Base-by-base conservation (phyloP, 2,113 vertebrate genomes). In the Corythornis cristatus region DNA sequence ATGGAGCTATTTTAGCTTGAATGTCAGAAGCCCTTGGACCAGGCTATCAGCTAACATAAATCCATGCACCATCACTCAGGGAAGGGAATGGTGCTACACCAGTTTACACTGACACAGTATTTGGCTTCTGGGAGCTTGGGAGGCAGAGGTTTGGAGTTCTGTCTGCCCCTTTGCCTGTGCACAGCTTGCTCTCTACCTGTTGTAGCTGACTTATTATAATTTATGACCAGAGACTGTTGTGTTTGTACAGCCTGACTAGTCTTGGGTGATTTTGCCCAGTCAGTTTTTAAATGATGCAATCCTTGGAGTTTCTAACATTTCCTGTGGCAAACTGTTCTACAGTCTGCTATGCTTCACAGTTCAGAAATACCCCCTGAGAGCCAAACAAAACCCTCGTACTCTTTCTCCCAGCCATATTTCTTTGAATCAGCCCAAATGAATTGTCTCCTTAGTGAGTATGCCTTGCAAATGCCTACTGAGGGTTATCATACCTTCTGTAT, bases 141-240 rank as follows among this genome's bases (percentile, higher is more conserved):
- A 35, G 54, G 62, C 29, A 68, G 35, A 57, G 31, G 14, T 26
- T 58, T 56, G 65, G 62, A 87, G 66, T 19, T 53, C 40, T 48
- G 15, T 40, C 3, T 2, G 26, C 9, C 18, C 0, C 0, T 33
- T 64, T 3, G 0, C 31, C 8, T 7, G 28, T 0, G 1, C 45
- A 33, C 5, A 12, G 15, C 22, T 57, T 67, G 48, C 45, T 61
- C 62, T 51, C 25, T 60, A 22, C 68, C 18, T 54, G 1, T 56
- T 48, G 5, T 61, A 28, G 23, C 43, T 0, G 4, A 65, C 11
- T 45, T 75, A 3, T 15, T 74, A 7, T 7, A 22, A 71, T 89
- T 76, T 50, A 83, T 67, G 43, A 65, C 14, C 2, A 1, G 53
- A 48, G 2, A 28, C 5, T 1, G 3, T 43, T 25, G 66, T 50